phyloP scores from a whole-genome alignment of 1,140 invertebrate genomes.

The Macrotrachela quadricornifera region DNA sequence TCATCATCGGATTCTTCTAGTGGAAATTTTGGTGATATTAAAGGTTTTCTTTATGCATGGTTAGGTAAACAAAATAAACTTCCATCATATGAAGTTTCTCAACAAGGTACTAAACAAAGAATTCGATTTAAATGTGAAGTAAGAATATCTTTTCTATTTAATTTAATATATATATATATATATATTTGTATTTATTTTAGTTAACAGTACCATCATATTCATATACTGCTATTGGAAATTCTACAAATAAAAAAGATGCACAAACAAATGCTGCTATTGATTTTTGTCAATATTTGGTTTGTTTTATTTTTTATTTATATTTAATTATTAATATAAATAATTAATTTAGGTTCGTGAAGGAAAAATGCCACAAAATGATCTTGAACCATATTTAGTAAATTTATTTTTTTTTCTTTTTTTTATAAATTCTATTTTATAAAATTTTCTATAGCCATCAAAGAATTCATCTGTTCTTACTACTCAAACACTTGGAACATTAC shows the following conservation, averaged over 20 bases:
- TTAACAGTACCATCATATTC: too few species aligned
- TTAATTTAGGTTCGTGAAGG: background rate
- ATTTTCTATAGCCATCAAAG: too few species aligned
- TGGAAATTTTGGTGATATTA: conserved; percentile 28
- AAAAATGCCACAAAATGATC: background rate
- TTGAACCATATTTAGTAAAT: conserved; percentile 10
- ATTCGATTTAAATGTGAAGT: conserved; percentile 72
- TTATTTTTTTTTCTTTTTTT: conserved; percentile 11
- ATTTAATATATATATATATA: too few species aligned
- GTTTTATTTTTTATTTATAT: too few species aligned
- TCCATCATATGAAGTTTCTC: conserved; percentile 56
- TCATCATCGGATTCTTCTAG: too few species aligned
- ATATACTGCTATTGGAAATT: conserved; percentile 77
- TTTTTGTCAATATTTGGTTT: conserved; percentile 63
- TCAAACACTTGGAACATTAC: background rate
- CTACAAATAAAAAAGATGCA: conserved; percentile 76
- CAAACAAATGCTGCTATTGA: conserved; percentile 73
- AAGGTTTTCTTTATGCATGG: conserved; percentile 68
- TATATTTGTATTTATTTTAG: too few species aligned
- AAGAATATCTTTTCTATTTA: conserved; percentile 17
- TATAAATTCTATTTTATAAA: background rate
- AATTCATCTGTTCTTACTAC: too few species aligned
- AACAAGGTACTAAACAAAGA: conserved; percentile 59
- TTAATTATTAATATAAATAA: too few species aligned
- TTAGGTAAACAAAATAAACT: conserved; percentile 53